These are phyloP conservation scores for Carettochelys insculpta DNA, from an alignment of 2,113 vertebrate genomes.

Conservation along the genomic window DNA sequence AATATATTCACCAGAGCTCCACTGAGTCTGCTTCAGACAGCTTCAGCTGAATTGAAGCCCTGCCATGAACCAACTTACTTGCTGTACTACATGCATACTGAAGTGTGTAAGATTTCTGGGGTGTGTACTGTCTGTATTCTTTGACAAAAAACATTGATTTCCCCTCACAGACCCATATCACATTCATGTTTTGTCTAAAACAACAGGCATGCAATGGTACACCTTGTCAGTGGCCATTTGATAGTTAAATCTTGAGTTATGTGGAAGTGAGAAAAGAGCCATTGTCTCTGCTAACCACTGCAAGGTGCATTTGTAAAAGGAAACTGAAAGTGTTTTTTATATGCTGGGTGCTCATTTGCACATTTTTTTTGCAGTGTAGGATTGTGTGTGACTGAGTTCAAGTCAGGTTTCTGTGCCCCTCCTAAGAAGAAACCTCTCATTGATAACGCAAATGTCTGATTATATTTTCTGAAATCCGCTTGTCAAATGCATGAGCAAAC, in stretches of 20 bases:
- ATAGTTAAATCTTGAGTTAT: constrained; percentile 29
- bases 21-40: too few species aligned
- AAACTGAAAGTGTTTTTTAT: constrained; percentile 3
- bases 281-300: constrained; percentile 38
- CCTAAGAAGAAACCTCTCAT: not conserved
- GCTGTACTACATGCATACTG: not conserved
- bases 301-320: constrained; percentile 55
- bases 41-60: too few species aligned
- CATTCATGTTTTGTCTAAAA: constrained; percentile 21
- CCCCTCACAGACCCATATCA: not conserved
- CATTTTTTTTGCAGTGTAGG: not conserved
- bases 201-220: not conserved
- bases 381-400: not conserved
- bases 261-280: constrained; percentile 50
- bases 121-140: not conserved
- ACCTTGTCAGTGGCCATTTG: not conserved
- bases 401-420: not conserved
- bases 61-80: not conserved
- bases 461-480: not conserved
- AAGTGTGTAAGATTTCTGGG: not conserved
- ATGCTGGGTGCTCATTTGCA: not conserved
- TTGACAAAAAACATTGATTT: not conserved
- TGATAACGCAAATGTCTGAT: constrained; percentile 8
- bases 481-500: not conserved
- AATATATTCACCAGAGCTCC: too few species aligned